Conservation (phyloP, 35 echinoderm and acorn worm genomes). For the Strongylocentrotus purpuratus region DNA sequence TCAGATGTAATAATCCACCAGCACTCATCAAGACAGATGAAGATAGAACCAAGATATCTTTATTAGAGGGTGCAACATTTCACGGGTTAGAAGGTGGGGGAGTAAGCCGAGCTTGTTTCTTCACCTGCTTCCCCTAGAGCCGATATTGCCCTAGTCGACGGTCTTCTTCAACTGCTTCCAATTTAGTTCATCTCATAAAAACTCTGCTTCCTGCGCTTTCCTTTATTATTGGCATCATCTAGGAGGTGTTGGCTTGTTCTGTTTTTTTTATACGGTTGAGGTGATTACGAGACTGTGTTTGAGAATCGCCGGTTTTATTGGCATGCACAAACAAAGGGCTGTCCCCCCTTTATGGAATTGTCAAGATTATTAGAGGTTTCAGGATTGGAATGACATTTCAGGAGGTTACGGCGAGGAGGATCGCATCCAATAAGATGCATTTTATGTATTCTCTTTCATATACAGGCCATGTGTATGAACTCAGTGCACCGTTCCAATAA, state of each 20-base stretch:
- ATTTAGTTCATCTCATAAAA: conserved; percentile 14
- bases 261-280: neutral
- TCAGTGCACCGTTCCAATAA: neutral
- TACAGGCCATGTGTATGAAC: neutral
- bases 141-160: neutral
- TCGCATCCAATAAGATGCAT: neutral
- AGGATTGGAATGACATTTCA: neutral
- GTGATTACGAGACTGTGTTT: neutral
- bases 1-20: neutral
- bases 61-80: conserved; percentile 1
- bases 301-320: neutral
- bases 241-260: neutral
- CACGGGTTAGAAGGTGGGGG: neutral
- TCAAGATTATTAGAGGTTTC: conserved; percentile 13
- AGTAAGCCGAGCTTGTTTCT: neutral
- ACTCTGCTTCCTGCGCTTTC: neutral
- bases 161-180: neutral
- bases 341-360: neutral
- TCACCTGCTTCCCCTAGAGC: neutral
- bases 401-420: neutral
- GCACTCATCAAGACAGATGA: neutral
- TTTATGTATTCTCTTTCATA: conserved; percentile 6
- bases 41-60: neutral
- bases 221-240: neutral
- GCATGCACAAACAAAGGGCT: neutral